Evolutionary conservation across 2,113 vertebrate genomes (phyloP).

Genomic region (Cairina moschata): DNA sequence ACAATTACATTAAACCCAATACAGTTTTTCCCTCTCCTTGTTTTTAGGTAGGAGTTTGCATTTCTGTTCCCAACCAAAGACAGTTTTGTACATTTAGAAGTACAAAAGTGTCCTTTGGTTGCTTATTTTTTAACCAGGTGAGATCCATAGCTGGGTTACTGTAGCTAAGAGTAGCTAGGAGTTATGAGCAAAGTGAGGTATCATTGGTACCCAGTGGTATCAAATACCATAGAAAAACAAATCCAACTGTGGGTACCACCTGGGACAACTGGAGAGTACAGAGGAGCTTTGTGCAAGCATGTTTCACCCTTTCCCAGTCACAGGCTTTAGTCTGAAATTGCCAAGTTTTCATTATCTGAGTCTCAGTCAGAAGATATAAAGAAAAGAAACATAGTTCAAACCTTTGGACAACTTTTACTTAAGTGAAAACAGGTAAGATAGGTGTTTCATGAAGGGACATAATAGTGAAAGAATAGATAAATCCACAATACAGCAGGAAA

Average conservation of each 20-base stretch:
- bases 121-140: background rate
- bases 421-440: background rate
- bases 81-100: background rate
- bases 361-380: background rate
- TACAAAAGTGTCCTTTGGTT: background rate
- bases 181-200: background rate
- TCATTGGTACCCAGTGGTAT: background rate
- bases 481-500: background rate
- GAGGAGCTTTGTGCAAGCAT: background rate
- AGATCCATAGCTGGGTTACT: background rate
- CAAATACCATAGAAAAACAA: background rate
- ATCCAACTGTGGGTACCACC: background rate
- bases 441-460: background rate
- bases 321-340: background rate
- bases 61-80: background rate
- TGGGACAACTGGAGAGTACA: background rate
- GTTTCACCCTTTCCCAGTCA: background rate
- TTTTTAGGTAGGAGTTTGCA: background rate
- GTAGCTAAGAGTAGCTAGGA: background rate
- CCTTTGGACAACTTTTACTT: background rate
- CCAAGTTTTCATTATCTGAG: background rate
- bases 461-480: background rate
- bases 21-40: background rate
- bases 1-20: background rate
- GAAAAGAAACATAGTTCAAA: background rate